Evolutionary conservation across 2,113 vertebrate species (phyloP).

Genomic region (Gulo gulo): DNA sequence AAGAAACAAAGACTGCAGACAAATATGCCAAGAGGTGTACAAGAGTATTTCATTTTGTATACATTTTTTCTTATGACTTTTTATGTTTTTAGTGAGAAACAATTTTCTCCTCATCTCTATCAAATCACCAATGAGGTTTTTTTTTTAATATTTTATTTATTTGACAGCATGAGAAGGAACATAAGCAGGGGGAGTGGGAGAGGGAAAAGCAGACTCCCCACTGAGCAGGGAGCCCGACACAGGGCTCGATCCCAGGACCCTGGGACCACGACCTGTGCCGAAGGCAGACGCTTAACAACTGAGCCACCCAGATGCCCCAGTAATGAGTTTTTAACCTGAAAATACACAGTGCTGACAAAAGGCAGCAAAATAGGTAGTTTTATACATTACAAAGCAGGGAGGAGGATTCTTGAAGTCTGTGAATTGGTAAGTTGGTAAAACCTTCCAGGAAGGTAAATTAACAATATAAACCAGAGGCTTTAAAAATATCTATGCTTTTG

Average conservation of each 20-base stretch:
- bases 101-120: not conserved
- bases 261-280: too few species aligned
- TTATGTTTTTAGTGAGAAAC: not conserved
- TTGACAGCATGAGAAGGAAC: too few species aligned
- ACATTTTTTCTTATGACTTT: not conserved
- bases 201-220: too few species aligned
- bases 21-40: not conserved
- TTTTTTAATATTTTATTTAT: too few species aligned
- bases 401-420: not conserved
- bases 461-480: not conserved
- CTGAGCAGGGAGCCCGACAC: too few species aligned
- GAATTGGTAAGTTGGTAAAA: not conserved
- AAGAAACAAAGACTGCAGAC: not conserved
- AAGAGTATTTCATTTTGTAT: not conserved
- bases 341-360: not conserved
- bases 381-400: not conserved
- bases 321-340: not conserved
- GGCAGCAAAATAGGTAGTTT: not conserved
- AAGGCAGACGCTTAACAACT: too few species aligned
- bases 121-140: not conserved
- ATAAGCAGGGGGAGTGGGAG: too few species aligned
- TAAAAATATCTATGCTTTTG: not conserved
- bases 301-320: not conserved
- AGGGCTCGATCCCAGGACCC: too few species aligned
- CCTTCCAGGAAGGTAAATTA: not conserved